Percentiles rank a stretch among this genome's conserved stretches.
Conservation (phyloP, 30 jellyfish, hydroid and myxozoan species). For the Mastigias papua region DNA sequence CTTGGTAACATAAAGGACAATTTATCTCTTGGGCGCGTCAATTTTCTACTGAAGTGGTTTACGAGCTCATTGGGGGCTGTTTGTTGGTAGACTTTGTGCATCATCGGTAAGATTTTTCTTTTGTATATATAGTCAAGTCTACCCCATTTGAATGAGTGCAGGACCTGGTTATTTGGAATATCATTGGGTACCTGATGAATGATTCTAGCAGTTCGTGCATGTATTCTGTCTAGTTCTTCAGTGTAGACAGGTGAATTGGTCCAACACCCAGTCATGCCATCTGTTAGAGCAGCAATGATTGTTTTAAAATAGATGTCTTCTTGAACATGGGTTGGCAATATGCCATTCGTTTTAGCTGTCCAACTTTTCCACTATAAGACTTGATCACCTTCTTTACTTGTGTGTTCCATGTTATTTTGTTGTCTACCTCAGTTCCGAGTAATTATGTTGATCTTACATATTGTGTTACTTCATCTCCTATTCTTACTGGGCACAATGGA, state of each 20-base stretch:
- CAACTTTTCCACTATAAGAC: conserved; percentile 4
- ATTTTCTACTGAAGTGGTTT: conserved; percentile 36
- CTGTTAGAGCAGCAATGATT: conserved; percentile 10
- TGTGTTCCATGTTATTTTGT: conserved; percentile 19
- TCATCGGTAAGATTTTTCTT: not conserved
- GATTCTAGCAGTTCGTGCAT: not conserved
- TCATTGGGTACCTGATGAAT: not conserved
- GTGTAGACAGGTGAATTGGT: not conserved
- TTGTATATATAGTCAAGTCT: not conserved
- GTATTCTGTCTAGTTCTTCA: not conserved
- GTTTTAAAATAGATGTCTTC: conserved; percentile 12
- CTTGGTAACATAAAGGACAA: conserved; percentile 24
- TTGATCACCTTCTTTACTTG: conserved; percentile 4
- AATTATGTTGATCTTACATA: conserved; percentile 9
- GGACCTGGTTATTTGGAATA: not conserved
- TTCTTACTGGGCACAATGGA: not conserved
- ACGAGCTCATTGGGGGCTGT: conserved; percentile 49
- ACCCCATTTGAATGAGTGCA: conserved; percentile 12
- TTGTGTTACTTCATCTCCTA: conserved; percentile 15
- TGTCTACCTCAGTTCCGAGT: conserved; percentile 18
- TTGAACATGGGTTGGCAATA: not conserved
- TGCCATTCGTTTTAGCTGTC: conserved; percentile 26
- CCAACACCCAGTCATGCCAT: not conserved
- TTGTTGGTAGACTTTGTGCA: conserved; percentile 35
- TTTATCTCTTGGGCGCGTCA: conserved; percentile 18